phyloP scores from a whole-genome alignment of 2,797 vertebrate species.

The Gymnoscopelus braueri region DNA sequence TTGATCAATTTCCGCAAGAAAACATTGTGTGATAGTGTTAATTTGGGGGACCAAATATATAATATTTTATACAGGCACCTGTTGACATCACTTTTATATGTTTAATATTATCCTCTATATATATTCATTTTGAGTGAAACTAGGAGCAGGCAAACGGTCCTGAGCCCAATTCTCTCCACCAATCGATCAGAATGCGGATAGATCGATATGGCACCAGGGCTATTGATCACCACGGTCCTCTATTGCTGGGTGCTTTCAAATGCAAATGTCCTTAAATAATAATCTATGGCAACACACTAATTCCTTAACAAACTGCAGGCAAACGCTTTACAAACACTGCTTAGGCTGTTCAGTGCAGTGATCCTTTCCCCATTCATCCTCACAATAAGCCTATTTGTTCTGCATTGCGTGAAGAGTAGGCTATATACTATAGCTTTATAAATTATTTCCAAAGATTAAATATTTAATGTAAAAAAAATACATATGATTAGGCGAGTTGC shows the following conservation, averaged over 20 bases:
- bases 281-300: slow-evolving; percentile 78
- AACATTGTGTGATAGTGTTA: background rate
- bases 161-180: slow-evolving; percentile 66
- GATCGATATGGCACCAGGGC: slow-evolving; percentile 78
- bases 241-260: slow-evolving; percentile 78
- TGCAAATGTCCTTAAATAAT: slow-evolving; percentile 81
- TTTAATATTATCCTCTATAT: slow-evolving; percentile 5
- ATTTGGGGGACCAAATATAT: background rate
- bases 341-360: slow-evolving; percentile 43
- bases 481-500: slow-evolving; percentile 58
- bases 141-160: slow-evolving; percentile 57
- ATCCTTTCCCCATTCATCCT: slow-evolving; percentile 26
- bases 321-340: slow-evolving; percentile 72
- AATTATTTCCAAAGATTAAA: slow-evolving; percentile 68
- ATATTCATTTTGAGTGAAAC: slow-evolving; percentile 53
- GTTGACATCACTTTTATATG: slow-evolving; percentile 38
- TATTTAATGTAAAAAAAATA: slow-evolving; percentile 45
- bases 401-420: slow-evolving; percentile 36
- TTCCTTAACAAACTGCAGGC: slow-evolving; percentile 78
- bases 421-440: slow-evolving; percentile 15
- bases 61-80: slow-evolving; percentile 37
- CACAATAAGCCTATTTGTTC: background rate
- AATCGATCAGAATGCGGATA: slow-evolving; percentile 82
- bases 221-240: slow-evolving; percentile 79
- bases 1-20: slow-evolving; percentile 23